Percentiles rank a stretch among this genome's conserved stretches.
Evolutionary conservation across 2,113 vertebrate species (phyloP).

Genomic region (Microtus oregoni): DNA sequence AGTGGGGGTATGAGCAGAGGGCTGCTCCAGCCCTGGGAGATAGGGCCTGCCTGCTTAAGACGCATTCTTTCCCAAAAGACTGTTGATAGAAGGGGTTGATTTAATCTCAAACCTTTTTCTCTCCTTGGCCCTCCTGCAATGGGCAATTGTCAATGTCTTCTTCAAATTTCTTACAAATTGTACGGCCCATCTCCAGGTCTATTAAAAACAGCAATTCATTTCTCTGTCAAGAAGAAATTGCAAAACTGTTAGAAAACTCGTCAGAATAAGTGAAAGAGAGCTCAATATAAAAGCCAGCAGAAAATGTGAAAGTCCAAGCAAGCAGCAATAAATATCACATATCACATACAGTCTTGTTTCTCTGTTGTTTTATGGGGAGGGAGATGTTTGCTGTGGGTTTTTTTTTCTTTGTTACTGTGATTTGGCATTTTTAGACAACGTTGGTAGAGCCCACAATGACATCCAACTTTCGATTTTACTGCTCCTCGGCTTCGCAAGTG

Average conservation of each 20-base stretch:
- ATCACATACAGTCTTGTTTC: background rate
- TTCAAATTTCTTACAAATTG: slow-evolving; percentile 48
- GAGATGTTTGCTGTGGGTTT: background rate
- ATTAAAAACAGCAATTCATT: background rate
- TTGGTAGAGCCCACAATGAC: background rate
- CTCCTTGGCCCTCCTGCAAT: slow-evolving; percentile 29
- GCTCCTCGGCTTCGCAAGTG: background rate
- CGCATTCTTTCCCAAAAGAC: background rate
- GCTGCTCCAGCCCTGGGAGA: background rate
- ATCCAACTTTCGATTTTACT: background rate
- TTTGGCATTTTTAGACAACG: background rate
- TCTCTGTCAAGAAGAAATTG: slow-evolving; percentile 39
- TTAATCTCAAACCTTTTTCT: slow-evolving; percentile 49
- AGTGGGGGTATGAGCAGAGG: background rate
- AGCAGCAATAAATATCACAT: background rate
- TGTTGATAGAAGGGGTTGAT: background rate
- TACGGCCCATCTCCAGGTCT: slow-evolving; percentile 66
- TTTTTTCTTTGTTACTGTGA: background rate
- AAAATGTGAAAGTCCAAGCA: background rate
- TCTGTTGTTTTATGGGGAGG: background rate
- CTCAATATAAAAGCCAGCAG: background rate
- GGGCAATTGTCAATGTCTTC: slow-evolving; percentile 73
- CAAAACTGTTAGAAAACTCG: background rate
- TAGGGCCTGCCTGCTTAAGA: background rate
- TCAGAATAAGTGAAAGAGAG: background rate